Conservation (phyloP, 2,113 vertebrate genomes). For the Neofelis nebulosa region DNA sequence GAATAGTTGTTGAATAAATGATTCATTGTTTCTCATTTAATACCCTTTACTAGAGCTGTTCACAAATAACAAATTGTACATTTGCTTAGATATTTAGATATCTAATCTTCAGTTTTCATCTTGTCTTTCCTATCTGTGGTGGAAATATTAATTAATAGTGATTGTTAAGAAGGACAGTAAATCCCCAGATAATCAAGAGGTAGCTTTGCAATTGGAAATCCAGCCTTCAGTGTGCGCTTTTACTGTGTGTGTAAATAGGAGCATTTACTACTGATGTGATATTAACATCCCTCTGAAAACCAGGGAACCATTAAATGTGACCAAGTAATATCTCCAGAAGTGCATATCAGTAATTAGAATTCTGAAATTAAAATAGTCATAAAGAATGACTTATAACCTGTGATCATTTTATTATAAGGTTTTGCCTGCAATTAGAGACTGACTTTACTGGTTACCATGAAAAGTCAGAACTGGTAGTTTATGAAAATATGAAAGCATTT, state of each 20-base stretch:
- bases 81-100: neutral
- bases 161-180: neutral
- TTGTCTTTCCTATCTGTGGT: neutral
- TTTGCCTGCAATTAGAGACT: neutral
- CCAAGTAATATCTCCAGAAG: neutral
- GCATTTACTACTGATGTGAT: neutral
- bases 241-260: neutral
- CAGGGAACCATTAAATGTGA: neutral
- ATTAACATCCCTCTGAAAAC: constrained; percentile 18
- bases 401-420: neutral
- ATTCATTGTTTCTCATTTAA: neutral
- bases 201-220: neutral
- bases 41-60: neutral
- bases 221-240: neutral
- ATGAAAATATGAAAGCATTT: constrained; percentile 19
- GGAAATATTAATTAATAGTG: constrained; percentile 15
- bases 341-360: constrained; percentile 30
- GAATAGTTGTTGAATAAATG: neutral
- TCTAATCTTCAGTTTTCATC: constrained; percentile 7
- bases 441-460: neutral
- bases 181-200: neutral
- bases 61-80: constrained; percentile 9
- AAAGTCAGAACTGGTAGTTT: neutral
- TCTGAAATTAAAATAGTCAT: constrained; percentile 41
- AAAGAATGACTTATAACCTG: constrained; percentile 27